Percentiles rank a stretch among this genome's conserved stretches.
Conservation (phyloP, 1,140 invertebrate genomes). For the Aphis gossypii region DNA sequence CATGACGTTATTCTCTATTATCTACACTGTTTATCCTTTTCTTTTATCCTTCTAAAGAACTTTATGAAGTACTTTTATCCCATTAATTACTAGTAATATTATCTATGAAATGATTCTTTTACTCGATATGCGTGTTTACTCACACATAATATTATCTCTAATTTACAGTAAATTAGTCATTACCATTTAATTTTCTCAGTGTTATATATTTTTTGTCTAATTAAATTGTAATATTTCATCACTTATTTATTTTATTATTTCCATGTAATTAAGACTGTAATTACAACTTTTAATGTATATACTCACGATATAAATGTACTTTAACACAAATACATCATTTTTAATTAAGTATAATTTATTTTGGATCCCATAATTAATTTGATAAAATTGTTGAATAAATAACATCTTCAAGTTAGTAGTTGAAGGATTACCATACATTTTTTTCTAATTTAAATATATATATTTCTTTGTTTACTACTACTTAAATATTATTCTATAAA, state of each 20-base stretch:
- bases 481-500: too few species aligned
- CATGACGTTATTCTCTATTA: background rate
- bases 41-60: background rate
- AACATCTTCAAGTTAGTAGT: background rate
- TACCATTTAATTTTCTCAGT: background rate
- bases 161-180: background rate
- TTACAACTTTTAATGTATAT: background rate
- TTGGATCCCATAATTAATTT: background rate
- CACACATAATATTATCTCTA: background rate
- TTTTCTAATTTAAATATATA: too few species aligned
- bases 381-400: background rate
- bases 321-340: background rate
- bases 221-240: background rate
- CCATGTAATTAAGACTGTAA: background rate
- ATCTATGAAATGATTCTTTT: background rate
- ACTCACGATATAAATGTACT: background rate
- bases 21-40: background rate
- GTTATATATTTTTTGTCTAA: background rate
- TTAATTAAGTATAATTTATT: too few species aligned
- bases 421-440: too few species aligned
- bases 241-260: background rate
- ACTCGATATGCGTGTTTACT: background rate
- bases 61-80: background rate
- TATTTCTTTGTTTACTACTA: too few species aligned
- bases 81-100: background rate